Percentiles rank a stretch among this genome's conserved stretches.
Evolutionary conservation across 2,113 vertebrate species (phyloP).

Genomic region (Mesitornis unicolor): DNA sequence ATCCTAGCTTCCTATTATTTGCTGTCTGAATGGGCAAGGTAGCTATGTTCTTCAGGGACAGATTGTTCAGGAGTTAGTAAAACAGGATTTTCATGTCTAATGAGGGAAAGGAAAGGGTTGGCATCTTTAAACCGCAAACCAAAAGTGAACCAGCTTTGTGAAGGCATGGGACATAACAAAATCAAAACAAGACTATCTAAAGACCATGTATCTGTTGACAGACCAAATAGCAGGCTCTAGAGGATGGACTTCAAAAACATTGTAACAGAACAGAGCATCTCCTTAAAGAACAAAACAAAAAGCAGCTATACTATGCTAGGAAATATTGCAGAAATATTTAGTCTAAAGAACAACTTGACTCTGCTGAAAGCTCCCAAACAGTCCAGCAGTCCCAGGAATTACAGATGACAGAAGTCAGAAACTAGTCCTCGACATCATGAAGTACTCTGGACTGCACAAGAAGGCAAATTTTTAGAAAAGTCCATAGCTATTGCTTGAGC

Average conservation of each 20-base stretch:
- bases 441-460: neutral
- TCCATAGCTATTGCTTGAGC: neutral
- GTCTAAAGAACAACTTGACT: neutral
- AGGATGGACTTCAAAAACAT: neutral
- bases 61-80: neutral
- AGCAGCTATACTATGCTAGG: neutral
- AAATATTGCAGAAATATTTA: neutral
- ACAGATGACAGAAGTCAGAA: neutral
- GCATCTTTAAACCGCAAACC: neutral
- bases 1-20: neutral
- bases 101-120: neutral
- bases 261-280: neutral
- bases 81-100: neutral
- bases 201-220: neutral
- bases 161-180: neutral
- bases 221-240: neutral
- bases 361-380: neutral
- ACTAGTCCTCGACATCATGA: neutral
- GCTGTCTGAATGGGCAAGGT: neutral
- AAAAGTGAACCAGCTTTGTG: neutral
- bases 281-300: neutral
- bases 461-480: neutral
- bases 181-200: neutral
- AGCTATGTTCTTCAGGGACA: neutral
- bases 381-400: neutral